Evolutionary conservation across 1,140 invertebrate genomes (phyloP), one percentile per base, ranked within the genome.

Genomic region (Lanistes nyassanus): DNA sequence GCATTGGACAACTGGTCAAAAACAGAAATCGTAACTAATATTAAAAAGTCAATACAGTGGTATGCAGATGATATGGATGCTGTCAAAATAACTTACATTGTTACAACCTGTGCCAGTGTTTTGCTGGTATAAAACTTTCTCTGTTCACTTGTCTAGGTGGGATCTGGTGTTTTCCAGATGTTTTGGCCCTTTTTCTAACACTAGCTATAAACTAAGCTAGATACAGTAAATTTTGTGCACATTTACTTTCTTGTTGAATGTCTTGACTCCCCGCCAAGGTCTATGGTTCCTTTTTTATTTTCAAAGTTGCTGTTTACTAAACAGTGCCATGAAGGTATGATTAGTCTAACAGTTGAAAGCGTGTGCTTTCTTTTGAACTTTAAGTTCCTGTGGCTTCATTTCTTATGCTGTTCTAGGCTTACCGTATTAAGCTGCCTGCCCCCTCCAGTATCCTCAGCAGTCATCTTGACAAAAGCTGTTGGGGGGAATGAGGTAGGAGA

Each of bases 401-500:
- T 26, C 53, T 56, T 42, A n/a, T 39, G 56, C 67, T 60, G 23
- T 76, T 62, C 89, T 76, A 92, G 92, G 36, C 84, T 92, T 29
- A 85, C 90, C 71, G 91, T 91, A 34, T 89, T 92, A 7, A 89
- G 91, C 42, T 92, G 91, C 81, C 92, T 92, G 91, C 92, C 92
- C 11, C 92, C 92, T 56, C 91, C 91, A 3, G 91, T 92, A 19
- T 92, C 91, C 21, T 92, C 91, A 72, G 91, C 92, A 71, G 91
- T 92, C 2, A 91, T 92, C 70, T 82, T 92, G 51, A 92, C 92
- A 3, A 90, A 90, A 83, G 87, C 91, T 31, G 90, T 90, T 21
- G 89, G 91, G 67, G 92, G 91, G 19, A 92, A 92, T 89, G 91
- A 92, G 88, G 91, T 82, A 76, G 64, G 64, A 21, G 16, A 26